Evolutionary conservation across 2,888 invertebrate species (phyloP).

Genomic region (Nemoura dubitans): DNA sequence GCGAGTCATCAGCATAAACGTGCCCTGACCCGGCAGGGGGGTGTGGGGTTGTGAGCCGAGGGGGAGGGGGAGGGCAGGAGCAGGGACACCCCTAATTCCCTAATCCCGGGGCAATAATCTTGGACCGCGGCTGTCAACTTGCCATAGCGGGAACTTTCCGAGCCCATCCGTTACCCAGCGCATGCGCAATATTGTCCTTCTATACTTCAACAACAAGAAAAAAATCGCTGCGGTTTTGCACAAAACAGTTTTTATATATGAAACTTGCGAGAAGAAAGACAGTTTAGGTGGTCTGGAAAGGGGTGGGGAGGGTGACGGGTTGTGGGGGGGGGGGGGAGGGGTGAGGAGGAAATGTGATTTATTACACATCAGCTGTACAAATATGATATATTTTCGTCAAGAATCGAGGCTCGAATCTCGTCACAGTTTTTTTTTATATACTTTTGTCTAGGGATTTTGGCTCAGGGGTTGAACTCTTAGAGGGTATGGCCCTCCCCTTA

Average conservation of each 20-base stretch:
- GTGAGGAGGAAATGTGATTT: constrained; percentile 16
- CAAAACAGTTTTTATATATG: background rate
- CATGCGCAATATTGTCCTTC: no score
- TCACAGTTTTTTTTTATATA: constrained; percentile 41
- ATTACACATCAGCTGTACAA: constrained; percentile 42
- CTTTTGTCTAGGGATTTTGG: constrained; percentile 43
- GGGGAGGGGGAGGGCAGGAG: no score
- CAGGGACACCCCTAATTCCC: no score
- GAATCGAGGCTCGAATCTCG: constrained; percentile 39
- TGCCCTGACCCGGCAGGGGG: no score
- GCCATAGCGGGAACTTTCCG: no score
- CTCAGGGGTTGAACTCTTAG: constrained; percentile 37
- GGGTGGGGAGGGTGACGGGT: background rate
- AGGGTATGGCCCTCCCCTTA: constrained; percentile 46
- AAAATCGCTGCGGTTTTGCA: background rate
- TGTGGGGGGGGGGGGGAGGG: background rate
- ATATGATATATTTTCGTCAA: constrained; percentile 43
- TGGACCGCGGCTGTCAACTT: no score
- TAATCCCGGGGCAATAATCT: no score
- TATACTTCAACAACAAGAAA: no score
- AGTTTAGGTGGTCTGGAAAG: constrained; percentile 9
- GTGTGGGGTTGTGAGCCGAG: no score
- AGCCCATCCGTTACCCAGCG: no score
- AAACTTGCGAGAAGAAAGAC: background rate
- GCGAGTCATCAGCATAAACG: no score